Evolutionary conservation across 2,797 vertebrate genomes (phyloP).

Genomic region (Micrastur ruficollis): DNA sequence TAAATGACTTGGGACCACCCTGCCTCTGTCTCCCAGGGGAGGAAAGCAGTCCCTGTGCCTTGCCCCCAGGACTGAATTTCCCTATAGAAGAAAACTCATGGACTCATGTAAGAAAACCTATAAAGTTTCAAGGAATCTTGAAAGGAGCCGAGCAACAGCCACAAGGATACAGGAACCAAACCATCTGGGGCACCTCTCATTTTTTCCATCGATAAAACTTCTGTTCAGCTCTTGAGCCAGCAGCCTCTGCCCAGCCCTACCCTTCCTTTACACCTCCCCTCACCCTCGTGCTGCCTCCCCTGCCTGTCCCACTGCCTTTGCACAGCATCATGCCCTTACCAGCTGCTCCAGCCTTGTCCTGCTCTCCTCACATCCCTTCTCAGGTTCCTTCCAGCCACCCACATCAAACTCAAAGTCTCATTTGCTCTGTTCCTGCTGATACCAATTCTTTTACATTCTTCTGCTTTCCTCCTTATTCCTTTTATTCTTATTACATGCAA

Average conservation of each 20-base stretch:
- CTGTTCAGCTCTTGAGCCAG: not conserved
- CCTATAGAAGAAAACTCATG: not conserved
- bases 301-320: not conserved
- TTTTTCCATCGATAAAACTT: not conserved
- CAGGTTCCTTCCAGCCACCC: not conserved
- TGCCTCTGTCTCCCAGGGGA: not conserved
- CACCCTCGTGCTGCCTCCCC: not conserved
- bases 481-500: not conserved
- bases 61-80: not conserved
- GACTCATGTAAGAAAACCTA: not conserved
- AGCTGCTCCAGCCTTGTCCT: not conserved
- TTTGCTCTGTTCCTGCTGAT: not conserved
- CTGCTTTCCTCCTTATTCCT: not conserved
- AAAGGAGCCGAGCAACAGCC: not conserved
- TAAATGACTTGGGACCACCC: not conserved
- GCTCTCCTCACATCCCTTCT: not conserved
- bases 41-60: not conserved
- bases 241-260: not conserved
- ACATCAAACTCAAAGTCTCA: not conserved
- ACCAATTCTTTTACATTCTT: not conserved
- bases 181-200: not conserved
- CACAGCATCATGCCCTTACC: not conserved
- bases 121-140: not conserved
- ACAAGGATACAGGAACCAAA: not conserved
- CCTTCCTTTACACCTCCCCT: not conserved